Base-by-base conservation (phyloP, 2,797 vertebrate genomes). In the Sebastes dallii region DNA sequence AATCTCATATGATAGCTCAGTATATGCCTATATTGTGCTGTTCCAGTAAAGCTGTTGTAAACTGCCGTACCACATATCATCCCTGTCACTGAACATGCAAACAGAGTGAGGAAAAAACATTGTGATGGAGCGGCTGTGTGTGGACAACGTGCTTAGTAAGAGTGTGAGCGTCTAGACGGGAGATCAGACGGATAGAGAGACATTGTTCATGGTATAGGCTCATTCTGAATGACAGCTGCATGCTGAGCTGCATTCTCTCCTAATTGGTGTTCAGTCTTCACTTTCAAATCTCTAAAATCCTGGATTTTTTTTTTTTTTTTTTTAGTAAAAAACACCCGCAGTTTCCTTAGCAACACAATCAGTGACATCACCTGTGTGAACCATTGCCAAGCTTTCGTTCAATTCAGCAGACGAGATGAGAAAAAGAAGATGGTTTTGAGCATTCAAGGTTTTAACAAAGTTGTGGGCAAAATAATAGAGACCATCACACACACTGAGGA, bases 191-290 rank as follows among this genome's bases (percentile, higher is more conserved):
- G 71, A 55, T 52, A 25, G 27, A 75, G 59, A 77, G 42, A 59
- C 64, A 30, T 11, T 69, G 59, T 58, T 80, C 27, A 30, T 78
- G 55, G 77, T 72, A 27, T 20, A 30, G 14, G 4, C 54, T 72
- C n/a, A 36, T 82, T 78, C 58, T 84, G 72, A 88, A 72, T 77
- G 67, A 80, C 83, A 72, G 81, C 86, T 83, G 69, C 80, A 79
- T 54, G 55, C 72, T 65, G 61, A 84, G 61, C 77, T 69, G 81
- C 55, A 50, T 69, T 12, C n/a, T 61, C 50, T 67, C 29, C 65
- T 86, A 72, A 87, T 84, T 89, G 66, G 64, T 68, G 84, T 80
- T 81, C 75, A 50, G 10, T 77, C 69, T 84, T 77, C 13, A 68
- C 72, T 42, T 62, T 61, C 8, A 64, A 78, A 76, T 62, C 79